Base-by-base conservation (phyloP, 2,113 vertebrate species). In the Riparia riparia region DNA sequence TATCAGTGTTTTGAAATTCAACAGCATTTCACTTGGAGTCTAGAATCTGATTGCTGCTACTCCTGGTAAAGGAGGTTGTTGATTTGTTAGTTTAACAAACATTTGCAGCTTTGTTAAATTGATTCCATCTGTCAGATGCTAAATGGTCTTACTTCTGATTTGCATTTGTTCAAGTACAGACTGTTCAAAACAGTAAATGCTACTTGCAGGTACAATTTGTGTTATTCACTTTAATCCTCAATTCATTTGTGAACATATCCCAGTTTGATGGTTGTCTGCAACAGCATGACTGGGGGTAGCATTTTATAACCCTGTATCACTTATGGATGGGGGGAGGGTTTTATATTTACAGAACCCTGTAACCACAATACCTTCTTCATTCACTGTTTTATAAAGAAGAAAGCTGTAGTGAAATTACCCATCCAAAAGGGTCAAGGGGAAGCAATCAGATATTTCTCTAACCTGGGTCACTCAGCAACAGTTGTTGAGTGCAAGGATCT, bases 191-290 rank as follows among this genome's bases (percentile, higher is more conserved):
- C 78, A 79, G 73, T 91, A 85, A 89, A 80, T 71, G 83, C 56
- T 84, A 69, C 41, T 96, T 97, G 68, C 80, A 90, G 54, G 87
- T 86, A 39, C 68, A 65, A 56, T 86, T 95, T 93, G 49, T 96
- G 73, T 88, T 95, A 89, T 15, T 95, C 54, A 72, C 19, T 96
- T 82, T 82, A 96, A 89, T 98, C 79, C 17, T 28, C 71, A 76
- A 82, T 97, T 95, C 54, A 15, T 96, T 78, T 92, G 58, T 87
- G 69, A 70, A 39, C 24, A 12, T 74, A 84, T 51, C 34, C 45
- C 25, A 37, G 28, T 83, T 82, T 71, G 70, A 54, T 56, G 25
- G 17, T 42, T 82, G n/a, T 73, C 49, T 57, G 32, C 64, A 83
- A 42, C 56, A 82, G 53, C 16, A 13, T 87, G 76, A 45, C 63